Evolutionary conservation across 1,140 invertebrate genomes (phyloP), one percentile per base, ranked within the genome.

Genomic region (Oppia nitens): DNA sequence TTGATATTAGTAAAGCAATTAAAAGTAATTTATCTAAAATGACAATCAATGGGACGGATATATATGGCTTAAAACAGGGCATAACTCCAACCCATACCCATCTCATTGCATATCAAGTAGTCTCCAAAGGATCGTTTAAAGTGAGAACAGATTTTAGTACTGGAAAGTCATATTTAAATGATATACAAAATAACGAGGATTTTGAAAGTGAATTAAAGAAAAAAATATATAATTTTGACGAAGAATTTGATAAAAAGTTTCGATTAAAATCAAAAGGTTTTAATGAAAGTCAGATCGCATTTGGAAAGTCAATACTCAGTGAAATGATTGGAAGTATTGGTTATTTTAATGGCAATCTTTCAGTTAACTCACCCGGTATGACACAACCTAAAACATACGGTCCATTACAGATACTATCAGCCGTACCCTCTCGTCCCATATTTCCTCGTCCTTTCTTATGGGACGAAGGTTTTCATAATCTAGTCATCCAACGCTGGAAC

Each of bases 391-490:
- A 40, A 40, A 17, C 32, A 40, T 98, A 97, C 68, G 97, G 93
- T 88, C 82, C 83, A 68, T 83, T 92, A 3, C 78, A 87, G 12
- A 71, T 98, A 0, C 95, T 90, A 68, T 87, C 87, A 11, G 88
- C 83, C 1, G 93, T 98, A 21, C 95, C 96, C 1, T 97, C 93
- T 55, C 79, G 95, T 57, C 94, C 92, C 57, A 96, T 96, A 73
- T 99, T 98, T 72, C 95, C 94, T 0, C 77, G 95, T n/a, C 95
- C 95, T 3, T 99, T 99, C 70, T 74, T 99, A 0, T 99, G 96
- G 96, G 96, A 99, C 71, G 96, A 99, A 78, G 96, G 95, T 23
- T 99, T 99, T 71, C 96, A 99, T 70, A 88, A 92, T 26, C 73
- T 98, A 3, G 72, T 98, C 0, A 82, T 98, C 17, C 80, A 83